These are phyloP conservation scores for Automeris io DNA, from an alignment of 2,888 invertebrate species.

Conservation along the genomic window DNA sequence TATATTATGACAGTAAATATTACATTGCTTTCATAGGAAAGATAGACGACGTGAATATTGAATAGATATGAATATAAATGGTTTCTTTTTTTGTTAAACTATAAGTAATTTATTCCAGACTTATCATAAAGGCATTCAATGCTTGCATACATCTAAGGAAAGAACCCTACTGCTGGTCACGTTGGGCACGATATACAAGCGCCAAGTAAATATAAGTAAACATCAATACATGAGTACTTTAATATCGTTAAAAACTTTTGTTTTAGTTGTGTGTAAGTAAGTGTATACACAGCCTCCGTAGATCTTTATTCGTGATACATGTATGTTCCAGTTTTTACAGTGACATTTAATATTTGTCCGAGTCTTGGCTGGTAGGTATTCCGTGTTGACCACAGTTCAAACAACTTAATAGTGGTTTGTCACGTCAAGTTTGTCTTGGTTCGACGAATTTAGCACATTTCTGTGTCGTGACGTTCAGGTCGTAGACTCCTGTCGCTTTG, in stretches of 20 bases:
- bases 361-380: constrained; percentile 10
- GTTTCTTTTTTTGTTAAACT: no score
- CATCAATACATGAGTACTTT: no score
- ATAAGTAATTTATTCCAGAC: no score
- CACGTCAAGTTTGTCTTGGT: constrained; percentile 58
- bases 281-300: not conserved
- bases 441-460: constrained; percentile 66
- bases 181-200: no score
- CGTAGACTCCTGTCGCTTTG: constrained; percentile 57
- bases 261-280: not conserved
- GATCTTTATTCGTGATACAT: constrained; percentile 18
- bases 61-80: no score
- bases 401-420: constrained; percentile 53
- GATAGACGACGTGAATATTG: no score
- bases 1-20: no score
- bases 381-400: constrained; percentile 34
- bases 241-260: not conserved
- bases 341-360: constrained; percentile 33
- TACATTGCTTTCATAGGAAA: no score
- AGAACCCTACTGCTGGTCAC: no score
- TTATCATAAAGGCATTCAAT: no score
- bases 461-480: constrained; percentile 52
- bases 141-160: no score
- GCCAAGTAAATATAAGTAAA: no score
- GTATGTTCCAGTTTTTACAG: constrained; percentile 30